A percentile compares a stretch with the other conserved stretches of the same genome.
Conservation (phyloP, 2,113 vertebrate species). For the Lamprotornis superbus region DNA sequence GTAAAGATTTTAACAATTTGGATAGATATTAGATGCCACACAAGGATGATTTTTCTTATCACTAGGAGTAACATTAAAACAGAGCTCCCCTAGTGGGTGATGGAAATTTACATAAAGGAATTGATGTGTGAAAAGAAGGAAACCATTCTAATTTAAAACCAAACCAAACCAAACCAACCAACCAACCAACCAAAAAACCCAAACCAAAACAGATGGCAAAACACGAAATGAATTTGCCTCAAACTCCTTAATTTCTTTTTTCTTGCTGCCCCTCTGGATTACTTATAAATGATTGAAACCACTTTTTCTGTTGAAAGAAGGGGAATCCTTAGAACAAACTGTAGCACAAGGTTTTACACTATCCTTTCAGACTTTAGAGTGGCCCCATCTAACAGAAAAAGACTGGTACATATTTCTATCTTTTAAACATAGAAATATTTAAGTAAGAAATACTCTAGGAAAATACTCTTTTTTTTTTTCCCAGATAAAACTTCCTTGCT, state of each 20-base stretch:
- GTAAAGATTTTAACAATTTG: background rate
- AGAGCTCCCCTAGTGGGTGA: background rate
- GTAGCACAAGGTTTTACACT: background rate
- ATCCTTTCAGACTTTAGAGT: background rate
- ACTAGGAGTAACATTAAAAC: background rate
- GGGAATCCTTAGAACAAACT: background rate
- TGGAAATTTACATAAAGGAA: background rate
- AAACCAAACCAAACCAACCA: background rate
- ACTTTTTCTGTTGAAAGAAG: background rate
- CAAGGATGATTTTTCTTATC: background rate
- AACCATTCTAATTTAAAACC: background rate
- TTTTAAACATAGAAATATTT: background rate
- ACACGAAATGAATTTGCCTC: background rate
- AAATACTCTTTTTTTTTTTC: background rate
- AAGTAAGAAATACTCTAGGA: background rate
- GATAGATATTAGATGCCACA: background rate
- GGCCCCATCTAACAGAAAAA: background rate
- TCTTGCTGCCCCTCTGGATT: background rate
- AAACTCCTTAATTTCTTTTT: background rate
- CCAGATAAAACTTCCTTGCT: background rate
- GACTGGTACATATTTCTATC: background rate
- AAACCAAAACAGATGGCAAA: background rate
- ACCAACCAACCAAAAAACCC: background rate
- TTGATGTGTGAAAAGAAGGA: slow-evolving; percentile 1
- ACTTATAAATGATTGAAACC: background rate